These are phyloP conservation scores for Trypoxylus dichotomus DNA, from an alignment of 1,140 invertebrate species.

Conservation along the genomic window DNA sequence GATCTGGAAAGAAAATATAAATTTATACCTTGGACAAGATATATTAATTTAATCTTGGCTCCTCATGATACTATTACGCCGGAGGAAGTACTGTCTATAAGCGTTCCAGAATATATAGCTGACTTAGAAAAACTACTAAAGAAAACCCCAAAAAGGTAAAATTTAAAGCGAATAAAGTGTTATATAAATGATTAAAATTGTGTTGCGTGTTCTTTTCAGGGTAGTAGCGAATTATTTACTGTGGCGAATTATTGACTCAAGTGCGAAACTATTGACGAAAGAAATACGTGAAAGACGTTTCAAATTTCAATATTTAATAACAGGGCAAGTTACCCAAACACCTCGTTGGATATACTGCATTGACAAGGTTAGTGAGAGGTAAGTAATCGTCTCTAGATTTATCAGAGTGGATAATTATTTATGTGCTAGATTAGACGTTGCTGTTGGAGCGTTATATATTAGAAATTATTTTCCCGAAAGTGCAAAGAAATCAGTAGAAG, in stretches of 20 bases:
- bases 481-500: slow-evolving; percentile 58
- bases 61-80: slow-evolving; percentile 45
- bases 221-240: slow-evolving; percentile 28
- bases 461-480: slow-evolving; percentile 59
- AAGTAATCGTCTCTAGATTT: not conserved
- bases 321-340: not conserved
- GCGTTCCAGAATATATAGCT: slow-evolving; percentile 62
- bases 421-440: slow-evolving; percentile 28
- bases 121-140: slow-evolving; percentile 60
- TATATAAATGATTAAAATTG: not conserved
- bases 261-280: not conserved
- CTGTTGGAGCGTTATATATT: slow-evolving; percentile 62
- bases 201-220: not conserved
- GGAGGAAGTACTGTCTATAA: slow-evolving; percentile 62
- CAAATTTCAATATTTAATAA: slow-evolving; percentile 47
- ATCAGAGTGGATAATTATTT: not conserved
- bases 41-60: slow-evolving; percentile 61
- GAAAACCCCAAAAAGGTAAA: slow-evolving; percentile 59
- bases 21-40: slow-evolving; percentile 64
- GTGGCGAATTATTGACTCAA: not conserved
- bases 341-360: slow-evolving; percentile 25
- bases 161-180: too few species aligned
- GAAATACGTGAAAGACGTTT: slow-evolving; percentile 60
- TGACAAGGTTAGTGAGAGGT: not conserved
- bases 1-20: slow-evolving; percentile 75